Evolutionary conservation across 2,797 vertebrate genomes (phyloP), one percentile per base, ranked within the genome.

Genomic region (Gymnopithys bicolor): DNA sequence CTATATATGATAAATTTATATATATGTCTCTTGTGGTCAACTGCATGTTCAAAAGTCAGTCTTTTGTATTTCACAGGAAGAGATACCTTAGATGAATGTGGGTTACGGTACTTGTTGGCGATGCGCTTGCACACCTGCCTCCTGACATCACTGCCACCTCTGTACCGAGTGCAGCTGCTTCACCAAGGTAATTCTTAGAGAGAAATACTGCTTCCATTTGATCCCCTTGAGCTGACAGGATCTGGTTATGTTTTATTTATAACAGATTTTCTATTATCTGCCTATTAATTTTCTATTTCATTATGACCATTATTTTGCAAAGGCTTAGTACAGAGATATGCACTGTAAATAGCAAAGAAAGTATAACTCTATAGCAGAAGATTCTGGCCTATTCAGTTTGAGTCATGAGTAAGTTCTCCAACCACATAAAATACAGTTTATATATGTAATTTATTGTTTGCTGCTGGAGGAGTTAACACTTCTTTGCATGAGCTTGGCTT

Each of bases 41-140:
- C n/a, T 63, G 17, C 52, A 6, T 10, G 10, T 87, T 93, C n/a
- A 27, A 14, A 76, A 87, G 51, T 66, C 48, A 73, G 4, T 18
- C 10, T 94, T 97, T 94, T 92, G 0, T 78, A 39, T 90, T 96
- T 95, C 95, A 51, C 87, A 99, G 99, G 99, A 94, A 98, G 98
- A n/a, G 99, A 99, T 59, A 99, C 99, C 33, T 97, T 99, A 60
- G 99, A 99, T 90, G 99, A 99, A 88, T 99, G 99, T 96, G 99
- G 99, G 39, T 97, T 99, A 86, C 97, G 99, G 66, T 99, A 99
- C 93, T 94, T 99, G 88, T 86, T 99, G 97, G 99, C 99, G 43
- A 99, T 99, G 99, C 99, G 99, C 84, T 97, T 99, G 87, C 99
- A 99, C 90, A 99, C 98, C 37, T 99, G 99, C 95, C 98, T 99